Conservation (phyloP, 2,797 vertebrate species). For the Enteromius paludinosus region DNA sequence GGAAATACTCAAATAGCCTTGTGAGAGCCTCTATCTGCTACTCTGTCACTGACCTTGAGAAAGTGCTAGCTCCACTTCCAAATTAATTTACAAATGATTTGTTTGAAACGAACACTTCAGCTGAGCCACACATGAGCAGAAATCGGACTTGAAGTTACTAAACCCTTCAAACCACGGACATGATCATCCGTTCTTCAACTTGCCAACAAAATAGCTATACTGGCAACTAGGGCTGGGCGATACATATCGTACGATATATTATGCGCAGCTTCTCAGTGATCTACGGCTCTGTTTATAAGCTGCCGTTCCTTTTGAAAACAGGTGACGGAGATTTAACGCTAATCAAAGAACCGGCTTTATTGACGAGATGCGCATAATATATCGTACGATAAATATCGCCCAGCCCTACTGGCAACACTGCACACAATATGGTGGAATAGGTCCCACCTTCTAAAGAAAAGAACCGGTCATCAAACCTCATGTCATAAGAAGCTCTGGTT, state of each 20-base stretch:
- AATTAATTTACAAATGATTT: neutral
- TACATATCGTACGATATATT: too few species aligned
- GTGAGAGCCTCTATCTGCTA: neutral
- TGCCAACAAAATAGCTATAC: too few species aligned
- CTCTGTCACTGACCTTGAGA: neutral
- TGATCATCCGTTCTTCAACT: neutral
- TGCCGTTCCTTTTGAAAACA: too few species aligned
- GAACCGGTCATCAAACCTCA: neutral
- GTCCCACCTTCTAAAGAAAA: neutral
- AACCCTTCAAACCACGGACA: neutral
- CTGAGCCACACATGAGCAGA: constrained; percentile 1
- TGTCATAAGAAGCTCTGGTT: neutral
- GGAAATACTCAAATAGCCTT: constrained; percentile 3
- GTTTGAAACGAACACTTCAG: neutral
- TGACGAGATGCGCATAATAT: too few species aligned
- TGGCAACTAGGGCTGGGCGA: too few species aligned
- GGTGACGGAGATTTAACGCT: too few species aligned
- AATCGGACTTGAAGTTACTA: neutral
- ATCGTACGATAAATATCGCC: too few species aligned
- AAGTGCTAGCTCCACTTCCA: neutral
- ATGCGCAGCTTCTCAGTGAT: too few species aligned
- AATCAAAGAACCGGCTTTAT: too few species aligned
- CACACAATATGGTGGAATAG: neutral
- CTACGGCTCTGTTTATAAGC: too few species aligned
- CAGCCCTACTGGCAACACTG: too few species aligned